Evolutionary conservation across 2,888 invertebrate species (phyloP).

Genomic region (Ypsolopha sequella): DNA sequence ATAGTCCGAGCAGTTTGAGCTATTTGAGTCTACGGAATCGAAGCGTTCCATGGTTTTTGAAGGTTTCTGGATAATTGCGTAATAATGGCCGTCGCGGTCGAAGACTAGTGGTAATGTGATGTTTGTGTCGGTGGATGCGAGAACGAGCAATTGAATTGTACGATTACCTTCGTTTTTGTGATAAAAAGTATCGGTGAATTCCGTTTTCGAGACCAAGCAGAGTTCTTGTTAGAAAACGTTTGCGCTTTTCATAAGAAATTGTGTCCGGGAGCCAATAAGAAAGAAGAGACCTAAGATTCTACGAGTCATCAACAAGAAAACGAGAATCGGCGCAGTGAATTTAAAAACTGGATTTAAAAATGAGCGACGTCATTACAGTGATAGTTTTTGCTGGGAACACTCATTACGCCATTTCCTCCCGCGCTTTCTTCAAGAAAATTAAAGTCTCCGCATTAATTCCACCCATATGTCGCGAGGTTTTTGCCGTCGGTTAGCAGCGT

Average conservation of each 20-base stretch:
- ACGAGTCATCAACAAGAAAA: not conserved
- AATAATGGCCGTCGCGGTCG: too few relatives aligned
- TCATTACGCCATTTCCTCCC: constrained; percentile 67
- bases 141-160: not conserved
- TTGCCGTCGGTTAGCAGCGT: constrained; percentile 42
- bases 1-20: constrained; percentile 15
- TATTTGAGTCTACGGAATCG: not conserved
- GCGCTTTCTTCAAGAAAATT: constrained; percentile 68
- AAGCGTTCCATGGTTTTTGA: not conserved
- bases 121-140: too few relatives aligned
- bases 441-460: constrained; percentile 66
- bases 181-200: too few relatives aligned
- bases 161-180: not conserved
- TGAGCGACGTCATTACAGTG: constrained; percentile 54
- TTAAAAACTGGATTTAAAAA: constrained; percentile 21
- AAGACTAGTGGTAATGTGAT: too few relatives aligned
- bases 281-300: too few relatives aligned
- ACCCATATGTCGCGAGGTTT: constrained; percentile 56
- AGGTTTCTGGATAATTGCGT: not conserved
- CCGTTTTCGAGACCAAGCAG: too few relatives aligned
- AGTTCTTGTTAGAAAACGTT: too few relatives aligned
- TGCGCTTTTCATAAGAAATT: too few relatives aligned
- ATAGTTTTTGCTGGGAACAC: constrained; percentile 56
- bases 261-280: too few relatives aligned
- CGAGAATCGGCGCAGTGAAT: not conserved